Evolutionary conservation across 2,888 invertebrate species (phyloP), one percentile per base, ranked within the genome.

Genomic region (Sesia apiformis): DNA sequence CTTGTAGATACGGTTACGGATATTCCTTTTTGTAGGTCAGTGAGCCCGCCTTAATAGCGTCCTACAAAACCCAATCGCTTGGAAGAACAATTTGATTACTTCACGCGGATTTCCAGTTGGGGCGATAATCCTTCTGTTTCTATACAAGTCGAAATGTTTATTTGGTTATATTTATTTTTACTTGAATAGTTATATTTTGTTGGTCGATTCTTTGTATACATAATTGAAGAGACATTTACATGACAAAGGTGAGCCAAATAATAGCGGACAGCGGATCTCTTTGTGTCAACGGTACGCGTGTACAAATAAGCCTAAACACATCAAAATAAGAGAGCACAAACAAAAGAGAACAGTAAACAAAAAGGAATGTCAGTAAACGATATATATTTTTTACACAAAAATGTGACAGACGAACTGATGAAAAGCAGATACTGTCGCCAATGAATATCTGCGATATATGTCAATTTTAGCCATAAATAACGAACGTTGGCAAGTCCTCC

Each of bases 1-100:
- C 55, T 52, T 57, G 56, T 60, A 60, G 60, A 60, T 60, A 60
- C 62, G 57, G 38, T 63, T 66, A 63, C 59, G 57, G 60, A 60
- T 59, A 23, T 56, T 65, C 62, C 64, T 59, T 63, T 67, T 62
- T 54, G 57, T 60, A 69, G 73, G 70, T 70, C 72, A 71, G 63
- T 65, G 67, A 63, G 61, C 54, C 59, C 58, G 59, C 66, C 69
- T 65, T 70, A 71, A 73, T 72, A 64, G 59, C 57, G 59, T 56
- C 58, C 62, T 63, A 65, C 66, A 70, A 69, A 68, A 72, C 65
- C 63, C 63, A 63, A 72, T 70, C 65, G 66, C 64, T 52, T 59
- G 65, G 58, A 62, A 65, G 66, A 67, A 67, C 64, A 67, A 70
- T 64, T 66, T 63, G 66, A 74, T 74, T 74, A 69, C 61, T 69